Base-by-base conservation (phyloP, 2,888 invertebrate genomes). In the Troides aeacus region DNA sequence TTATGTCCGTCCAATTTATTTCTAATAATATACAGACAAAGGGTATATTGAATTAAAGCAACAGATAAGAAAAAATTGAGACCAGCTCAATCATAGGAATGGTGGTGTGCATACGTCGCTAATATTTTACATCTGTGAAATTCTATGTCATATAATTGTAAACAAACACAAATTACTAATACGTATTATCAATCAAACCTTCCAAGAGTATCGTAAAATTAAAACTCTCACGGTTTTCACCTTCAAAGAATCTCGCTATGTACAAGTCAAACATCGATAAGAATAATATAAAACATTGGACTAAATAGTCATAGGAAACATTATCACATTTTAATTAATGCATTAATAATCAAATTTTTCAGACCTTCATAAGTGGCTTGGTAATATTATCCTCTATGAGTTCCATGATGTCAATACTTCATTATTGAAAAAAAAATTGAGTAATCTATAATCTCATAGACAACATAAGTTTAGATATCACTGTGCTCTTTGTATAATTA, bases 31-130 rank as follows among this genome's bases (percentile, higher is more conserved):
- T 12, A 53, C 2, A 53, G 18, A 53, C 6, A 17, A 50, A 50
- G 50, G 7, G 18, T 6, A 53, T 53, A n/a, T 6, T n/a, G 18
- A n/a, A 53, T n/a, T 53, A 53, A 18, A 53, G 4, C 53, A 53
- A 53, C 5, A 53, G 18, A 18, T 50, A 21, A 46, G 8, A 63
- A 58, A 68, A 64, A 53, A 53, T 68, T 64, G 68, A 68, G 68
- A n/a, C 68, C 68, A 64, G 68, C 68, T 68, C 68, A 68, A 56
- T 30, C 21, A 53, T 10, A 59, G 68, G 64, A 68, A 68, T 68
- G 68, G 53, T 23, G 53, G n/a, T 12, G 53, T 53, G n/a, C n/a
- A 53, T 18, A 46, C 53, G 53, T n/a, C 8, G 18, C 8, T 18
- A 5, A 12, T 46, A 12, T 10, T 46, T 15, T 53, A 5, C n/a